Base-by-base conservation (phyloP, 1,140 invertebrate species). In the Agraylea sexmaculata region DNA sequence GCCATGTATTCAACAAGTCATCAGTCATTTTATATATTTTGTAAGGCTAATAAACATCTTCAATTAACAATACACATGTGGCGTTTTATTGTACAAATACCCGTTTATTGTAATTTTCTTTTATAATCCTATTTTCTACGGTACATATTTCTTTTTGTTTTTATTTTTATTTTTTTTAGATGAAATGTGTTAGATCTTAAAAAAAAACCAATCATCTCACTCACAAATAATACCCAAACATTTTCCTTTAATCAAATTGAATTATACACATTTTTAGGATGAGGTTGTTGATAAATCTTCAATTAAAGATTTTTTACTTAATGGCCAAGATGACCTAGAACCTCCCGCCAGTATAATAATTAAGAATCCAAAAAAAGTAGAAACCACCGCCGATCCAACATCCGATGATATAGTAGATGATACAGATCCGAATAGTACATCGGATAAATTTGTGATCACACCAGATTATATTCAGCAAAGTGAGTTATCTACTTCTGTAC, bases 401-500 rank as follows among this genome's bases (percentile, higher is more conserved):
- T 7, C 17, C 25, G 18, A 18, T 28, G 51, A 47, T 4, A 22
- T 34, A 6, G 50, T 54, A n/a, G n/a, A n/a, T n/a, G 57, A 64
- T 43, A 55, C 49, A 36, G 49, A 74, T 31, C 51, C 68, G 51
- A 47, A 40, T 43, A 51, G 63, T 56, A 55, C 60, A 50, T 47
- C 55, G 46, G 28, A 80, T 57, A 81, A 84, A 63, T 90, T 88
- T 63, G 77, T 87, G 46, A 62, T 89, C 4, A 89, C 87, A 5
- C 81, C 81, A 23, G 84, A 88, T 59, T 88, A 88, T 51, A 88
- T 88, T 55, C 84, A 88, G 56, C 82, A 89, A 69, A 86, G 80
- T 86, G 70, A 74, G 74, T n/a, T 19, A 35, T 35, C 4, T 12
- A 6, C 12, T 8, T 31, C 12, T 6, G 12, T 13, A 12, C 16